Evolutionary conservation across 2,113 vertebrate species (phyloP).

Genomic region (Hymenochirus boettgeri): DNA sequence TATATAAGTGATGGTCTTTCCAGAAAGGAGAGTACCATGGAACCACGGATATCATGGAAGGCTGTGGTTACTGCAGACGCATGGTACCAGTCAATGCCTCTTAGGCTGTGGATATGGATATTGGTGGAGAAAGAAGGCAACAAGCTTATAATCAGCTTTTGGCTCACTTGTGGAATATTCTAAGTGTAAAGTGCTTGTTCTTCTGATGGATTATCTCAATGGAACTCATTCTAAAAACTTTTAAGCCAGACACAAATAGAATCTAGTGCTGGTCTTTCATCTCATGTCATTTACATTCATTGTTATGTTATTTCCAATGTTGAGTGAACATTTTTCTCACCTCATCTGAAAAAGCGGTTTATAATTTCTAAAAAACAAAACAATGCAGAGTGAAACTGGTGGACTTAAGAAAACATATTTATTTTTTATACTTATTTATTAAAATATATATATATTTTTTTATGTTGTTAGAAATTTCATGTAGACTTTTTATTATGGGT

Average conservation of each 20-base stretch:
- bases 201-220: background rate
- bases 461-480: conserved; percentile 25
- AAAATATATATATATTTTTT: conserved; percentile 98
- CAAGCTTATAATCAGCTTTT: background rate
- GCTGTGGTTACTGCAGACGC: conserved; percentile 29
- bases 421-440: conserved; percentile 99
- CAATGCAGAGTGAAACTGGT: conserved; percentile 15
- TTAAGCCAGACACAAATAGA: background rate
- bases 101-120: conserved; percentile 45
- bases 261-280: background rate
- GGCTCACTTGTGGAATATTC: background rate
- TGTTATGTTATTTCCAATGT: no score
- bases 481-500: conserved; percentile 41
- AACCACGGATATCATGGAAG: conserved; percentile 16
- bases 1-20: conserved; percentile 44
- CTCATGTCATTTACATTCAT: background rate
- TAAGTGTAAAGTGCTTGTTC: background rate
- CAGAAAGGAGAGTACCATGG: conserved; percentile 19
- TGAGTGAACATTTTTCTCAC: conserved; percentile 1
- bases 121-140: conserved; percentile 19
- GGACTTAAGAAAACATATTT: conserved; percentile 78
- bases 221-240: background rate
- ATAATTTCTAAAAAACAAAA: conserved; percentile 6
- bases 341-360: background rate
- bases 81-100: conserved; percentile 38